These are phyloP conservation scores for Eudasyphora cyanicolor DNA, from an alignment of 2,888 invertebrate species.

Conservation along the genomic window DNA sequence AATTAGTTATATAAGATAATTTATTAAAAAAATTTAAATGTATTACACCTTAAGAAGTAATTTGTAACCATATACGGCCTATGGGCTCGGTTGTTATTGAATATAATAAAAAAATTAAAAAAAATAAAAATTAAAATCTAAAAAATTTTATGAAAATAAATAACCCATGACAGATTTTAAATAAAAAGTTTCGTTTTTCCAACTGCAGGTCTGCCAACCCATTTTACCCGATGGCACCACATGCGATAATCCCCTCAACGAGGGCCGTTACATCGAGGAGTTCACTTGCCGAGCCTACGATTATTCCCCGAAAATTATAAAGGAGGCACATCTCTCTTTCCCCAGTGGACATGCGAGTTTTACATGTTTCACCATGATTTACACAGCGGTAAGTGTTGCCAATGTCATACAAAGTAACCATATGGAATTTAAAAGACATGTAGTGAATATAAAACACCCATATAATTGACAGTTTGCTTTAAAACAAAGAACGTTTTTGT, in stretches of 20 bases:
- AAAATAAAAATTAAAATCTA: conserved; percentile 1
- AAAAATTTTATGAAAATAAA: not conserved
- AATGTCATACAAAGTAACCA: no score
- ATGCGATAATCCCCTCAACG: conserved; percentile 83
- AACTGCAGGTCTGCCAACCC: conserved; percentile 90
- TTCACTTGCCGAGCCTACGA: conserved; percentile 84
- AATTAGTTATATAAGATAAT: no score
- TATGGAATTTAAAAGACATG: no score
- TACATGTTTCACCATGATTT: conserved; percentile 91
- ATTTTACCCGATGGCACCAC: conserved; percentile 81
- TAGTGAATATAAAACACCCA: no score
- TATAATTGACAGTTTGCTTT: no score
- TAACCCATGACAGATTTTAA: no score
- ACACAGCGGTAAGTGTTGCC: conserved; percentile 89
- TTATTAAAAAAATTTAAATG: no score
- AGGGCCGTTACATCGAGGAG: conserved; percentile 85
- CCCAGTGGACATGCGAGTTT: conserved; percentile 96
- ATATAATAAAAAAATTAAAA: no score
- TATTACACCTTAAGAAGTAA: no score
- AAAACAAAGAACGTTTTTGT: not conserved
- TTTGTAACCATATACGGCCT: no score
- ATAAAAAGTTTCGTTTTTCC: conserved; percentile 10
- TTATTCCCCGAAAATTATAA: conserved; percentile 81
- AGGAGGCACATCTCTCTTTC: conserved; percentile 91
- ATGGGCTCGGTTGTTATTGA: no score